A percentile compares a stretch with the other conserved stretches of the same genome.
Evolutionary conservation across 2,888 invertebrate genomes (phyloP).

Genomic region (Matsumyia berberina): DNA sequence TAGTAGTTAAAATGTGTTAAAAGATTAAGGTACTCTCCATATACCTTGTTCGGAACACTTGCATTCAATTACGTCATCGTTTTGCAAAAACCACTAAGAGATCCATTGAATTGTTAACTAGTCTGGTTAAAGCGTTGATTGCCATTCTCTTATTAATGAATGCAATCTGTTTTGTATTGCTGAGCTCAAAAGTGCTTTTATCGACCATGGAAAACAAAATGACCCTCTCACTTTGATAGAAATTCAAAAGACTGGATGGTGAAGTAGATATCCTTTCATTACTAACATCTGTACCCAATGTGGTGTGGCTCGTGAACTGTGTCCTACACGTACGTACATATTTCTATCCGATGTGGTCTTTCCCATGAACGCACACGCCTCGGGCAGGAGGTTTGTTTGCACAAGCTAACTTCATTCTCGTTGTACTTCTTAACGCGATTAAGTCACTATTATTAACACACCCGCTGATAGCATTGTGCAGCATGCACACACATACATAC

Average conservation of each 20-base stretch:
- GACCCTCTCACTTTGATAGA: not conserved
- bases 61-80: slow-evolving; percentile 31
- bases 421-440: slow-evolving; percentile 58
- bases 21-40: not conserved
- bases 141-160: slow-evolving; percentile 5
- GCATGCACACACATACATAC: slow-evolving; percentile 10
- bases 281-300: not conserved
- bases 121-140: slow-evolving; percentile 21
- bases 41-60: not conserved
- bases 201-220: not conserved
- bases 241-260: not conserved
- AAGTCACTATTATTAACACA: slow-evolving; percentile 52
- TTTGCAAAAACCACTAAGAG: slow-evolving; percentile 27
- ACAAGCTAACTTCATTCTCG: slow-evolving; percentile 28
- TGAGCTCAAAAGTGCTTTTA: slow-evolving; percentile 11
- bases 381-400: slow-evolving; percentile 17
- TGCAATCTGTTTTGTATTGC: no score
- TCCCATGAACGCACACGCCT: slow-evolving; percentile 7
- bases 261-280: not conserved
- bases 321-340: not conserved
- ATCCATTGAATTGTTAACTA: slow-evolving; percentile 36
- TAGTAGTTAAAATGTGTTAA: not conserved
- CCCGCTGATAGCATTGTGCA: slow-evolving; percentile 51
- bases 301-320: slow-evolving; percentile 2
- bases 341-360: not conserved